Evolutionary conservation across 2,888 invertebrate genomes (phyloP).

Genomic region (Antheraea assamensis): DNA sequence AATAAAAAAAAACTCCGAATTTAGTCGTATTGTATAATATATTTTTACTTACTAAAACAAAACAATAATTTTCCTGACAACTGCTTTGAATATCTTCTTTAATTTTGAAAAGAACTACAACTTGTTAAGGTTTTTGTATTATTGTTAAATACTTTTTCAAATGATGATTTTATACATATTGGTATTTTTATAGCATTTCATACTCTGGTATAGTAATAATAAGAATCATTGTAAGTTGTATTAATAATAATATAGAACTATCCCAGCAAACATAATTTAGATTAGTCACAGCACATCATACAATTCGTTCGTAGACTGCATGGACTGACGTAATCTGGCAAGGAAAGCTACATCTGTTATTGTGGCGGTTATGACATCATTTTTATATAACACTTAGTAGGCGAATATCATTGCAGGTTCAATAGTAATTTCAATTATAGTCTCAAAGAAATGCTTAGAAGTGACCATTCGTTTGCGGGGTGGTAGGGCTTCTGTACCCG

Average conservation of each 20-base stretch:
- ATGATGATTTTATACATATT: not conserved
- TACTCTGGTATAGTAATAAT: not conserved
- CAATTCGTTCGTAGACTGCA: slow-evolving; percentile 27
- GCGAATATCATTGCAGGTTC: not conserved
- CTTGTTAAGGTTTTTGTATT: not conserved
- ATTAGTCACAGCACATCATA: slow-evolving; percentile 22
- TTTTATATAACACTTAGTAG: slow-evolving; percentile 17
- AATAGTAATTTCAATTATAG: not conserved
- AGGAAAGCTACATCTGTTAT: slow-evolving; percentile 47
- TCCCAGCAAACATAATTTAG: slow-evolving; percentile 27
- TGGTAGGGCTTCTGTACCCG: not conserved
- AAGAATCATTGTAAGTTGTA: not conserved
- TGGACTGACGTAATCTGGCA: slow-evolving; percentile 69
- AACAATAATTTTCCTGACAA: not conserved
- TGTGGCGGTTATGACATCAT: slow-evolving; percentile 52
- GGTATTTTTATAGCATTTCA: not conserved
- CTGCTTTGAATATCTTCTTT: not conserved
- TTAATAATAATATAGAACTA: not conserved
- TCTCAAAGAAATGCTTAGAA: not conserved
- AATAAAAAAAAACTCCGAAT: too few relatives aligned
- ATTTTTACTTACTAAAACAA: not conserved
- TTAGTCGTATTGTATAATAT: not conserved
- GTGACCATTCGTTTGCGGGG: not conserved
- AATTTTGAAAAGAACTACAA: not conserved
- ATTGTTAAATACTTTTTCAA: not conserved